Evolutionary conservation across 2,113 vertebrate species (phyloP), one percentile per base, ranked within the genome.

Genomic region (Bubo blakistoni): DNA sequence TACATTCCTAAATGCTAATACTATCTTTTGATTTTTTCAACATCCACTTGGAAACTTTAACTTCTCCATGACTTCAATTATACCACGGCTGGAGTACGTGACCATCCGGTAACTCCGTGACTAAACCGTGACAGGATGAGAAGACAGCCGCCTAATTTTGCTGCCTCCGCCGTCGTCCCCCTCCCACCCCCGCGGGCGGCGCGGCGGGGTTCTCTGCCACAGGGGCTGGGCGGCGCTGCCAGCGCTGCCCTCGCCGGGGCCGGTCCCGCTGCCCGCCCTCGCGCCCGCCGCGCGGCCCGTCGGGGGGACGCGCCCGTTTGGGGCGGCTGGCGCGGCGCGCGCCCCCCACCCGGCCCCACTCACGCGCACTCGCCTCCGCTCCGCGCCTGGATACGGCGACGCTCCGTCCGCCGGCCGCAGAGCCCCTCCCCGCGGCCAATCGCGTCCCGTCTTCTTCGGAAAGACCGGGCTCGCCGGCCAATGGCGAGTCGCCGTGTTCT

Each of bases 21-120:
- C 25, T 8, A 12, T 6, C 25, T 58, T 26, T 29, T 3, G 14
- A 15, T 16, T 36, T 18, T n/a, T 15, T 19, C 14, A 54, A 7
- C 36, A 13, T 6, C 16, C 1, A 8, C 46, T 20, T 13, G 7
- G 29, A 63, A 73, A 21, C 21, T 10, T 44, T 20, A 5, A 29
- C 18, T 10, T 11, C 47, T 27, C 61, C 20, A 0, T 5, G 34
- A 22, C 61, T 36, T 4, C 7, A 25, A 13, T 26, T 5, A 12
- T 2, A 7, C 44, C 25, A 2, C 1, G 12, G 29, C 44, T 22
- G 6, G 30, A 17, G 16, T 4, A 9, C 0, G 11, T 0, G 27
- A n/a, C 8, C 22, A 10, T 1, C 49, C 12, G 3, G 36, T 6
- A 24, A 4, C 36, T 9, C 25, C 17, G 12, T 10, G 25, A n/a